Evolutionary conservation across 2,113 vertebrate genomes (phyloP), one percentile per base, ranked within the genome.

Genomic region (Holacanthus passer): DNA sequence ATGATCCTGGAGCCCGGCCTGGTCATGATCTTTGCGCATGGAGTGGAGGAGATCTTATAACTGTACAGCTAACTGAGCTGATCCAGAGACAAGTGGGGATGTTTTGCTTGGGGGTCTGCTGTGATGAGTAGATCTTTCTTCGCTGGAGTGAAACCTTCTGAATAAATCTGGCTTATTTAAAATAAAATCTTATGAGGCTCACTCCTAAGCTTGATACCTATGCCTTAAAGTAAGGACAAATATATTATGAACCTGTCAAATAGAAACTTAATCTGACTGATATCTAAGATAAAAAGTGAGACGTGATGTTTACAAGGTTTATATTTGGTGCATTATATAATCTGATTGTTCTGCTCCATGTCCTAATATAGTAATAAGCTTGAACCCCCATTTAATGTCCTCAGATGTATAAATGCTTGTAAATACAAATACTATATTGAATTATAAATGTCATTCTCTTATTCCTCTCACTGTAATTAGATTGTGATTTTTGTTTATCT

Each of bases 21-120:
- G 56, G 98, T 99, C 81, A 99, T 99, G 98, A 99, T 99, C 75
- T 99, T 99, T 74, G 98, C 97, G 0, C 98, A 99, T 2, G 98
- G 98, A 0, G 97, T 99, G 75, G 98, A 99, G 87, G 97, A 99
- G 83, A 99, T 99, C 88, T 94, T 96, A 93, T 96, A 95, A 94
- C 88, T 77, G 39, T 31, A 43, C 67, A 41, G 77, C 45, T 12
- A 45, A 24, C 72, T 31, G 67, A 68, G 66, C n/a, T 19, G 78
- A 64, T 67, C 83, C 81, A 88, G 86, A 83, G 55, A 89, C 86
- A 67, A 58, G 11, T 60, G 55, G 71, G 81, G 82, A 77, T 14
- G 50, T 76, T 82, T 80, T 71, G 67, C 35, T 64, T 37, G 32
- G 55, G 58, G 80, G 50, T 63, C 64, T 50, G 58, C 50, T 78